A percentile compares a stretch with the other conserved stretches of the same genome.
phyloP scores from a whole-genome alignment of 2,888 invertebrate species.

The Tridacna crocea region DNA sequence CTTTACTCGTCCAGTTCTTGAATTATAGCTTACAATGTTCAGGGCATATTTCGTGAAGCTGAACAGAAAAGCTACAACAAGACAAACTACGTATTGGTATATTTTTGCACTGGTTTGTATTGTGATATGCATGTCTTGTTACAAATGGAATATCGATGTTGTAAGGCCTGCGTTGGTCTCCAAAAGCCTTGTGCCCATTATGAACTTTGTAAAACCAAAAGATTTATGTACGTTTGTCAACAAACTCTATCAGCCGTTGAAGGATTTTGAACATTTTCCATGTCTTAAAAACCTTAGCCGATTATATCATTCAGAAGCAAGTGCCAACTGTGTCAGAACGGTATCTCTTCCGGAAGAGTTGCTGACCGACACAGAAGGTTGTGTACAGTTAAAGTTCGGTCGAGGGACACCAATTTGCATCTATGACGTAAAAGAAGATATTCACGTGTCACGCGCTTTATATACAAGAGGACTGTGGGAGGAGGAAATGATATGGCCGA shows the following conservation, averaged over 20 bases:
- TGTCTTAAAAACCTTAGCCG: background rate
- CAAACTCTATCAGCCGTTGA: background rate
- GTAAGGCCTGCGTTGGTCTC: too few relatives aligned
- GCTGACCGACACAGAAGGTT: background rate
- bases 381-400: background rate
- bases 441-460: background rate
- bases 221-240: background rate
- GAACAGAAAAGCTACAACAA: too few relatives aligned
- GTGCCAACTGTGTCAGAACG: slow-evolving; percentile 3
- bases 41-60: too few relatives aligned
- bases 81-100: too few relatives aligned
- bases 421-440: background rate
- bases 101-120: too few relatives aligned
- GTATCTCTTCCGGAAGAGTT: background rate
- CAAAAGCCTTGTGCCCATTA: too few relatives aligned
- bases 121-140: too few relatives aligned
- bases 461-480: background rate
- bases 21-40: too few relatives aligned
- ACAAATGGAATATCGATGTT: too few relatives aligned
- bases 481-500: background rate
- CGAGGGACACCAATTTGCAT: slow-evolving; percentile 13
- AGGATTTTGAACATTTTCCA: slow-evolving; percentile 7
- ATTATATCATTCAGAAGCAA: background rate
- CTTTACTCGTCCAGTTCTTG: too few relatives aligned
- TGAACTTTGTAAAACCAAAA: too few relatives aligned